Base-by-base conservation (phyloP, 1,140 invertebrate species). In the Centruroides sculpturatus region DNA sequence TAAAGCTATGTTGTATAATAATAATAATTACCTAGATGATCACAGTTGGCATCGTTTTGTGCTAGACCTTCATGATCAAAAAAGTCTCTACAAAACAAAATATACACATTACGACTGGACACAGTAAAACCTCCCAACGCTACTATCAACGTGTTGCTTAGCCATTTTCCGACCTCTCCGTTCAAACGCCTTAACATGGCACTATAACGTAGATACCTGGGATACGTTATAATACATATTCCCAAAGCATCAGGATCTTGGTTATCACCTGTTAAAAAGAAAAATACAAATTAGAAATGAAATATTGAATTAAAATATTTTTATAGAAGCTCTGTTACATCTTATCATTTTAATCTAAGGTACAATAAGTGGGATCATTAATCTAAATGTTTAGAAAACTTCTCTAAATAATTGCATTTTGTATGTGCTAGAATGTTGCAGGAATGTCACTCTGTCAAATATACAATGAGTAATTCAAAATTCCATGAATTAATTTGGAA, bases 41-140 rank as follows among this genome's bases (percentile, higher is more conserved):
- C 92, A 77, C 89, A 92, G 3, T 92, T 80, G 36, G 90, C 79
- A 72, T 93, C 89, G 73, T 92, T 86, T 0, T 88, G 86, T 70
- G 92, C 88, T 52, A 95, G 77, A 68, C 91, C 90, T 0, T 89
- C 86, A 72, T 91, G 89, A 64, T 93, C 89, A 73, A 93, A 92
- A 0, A 86, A 88, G 64, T 94, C 89, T 72, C 83, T 82, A 71
- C 89, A 92, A 72, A 92, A 95, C 62, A 93, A 78, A 13, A 95
- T 82, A 63, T 83, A 74, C n/a, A 84, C 85, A 63, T 87, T 85
- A 50, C 79, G 80, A 5, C 41, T 64, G 0, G 81, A 80, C 0
- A 83, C 61, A 9, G 69, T 80, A 70, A 91, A 86, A 3, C 89
- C 89, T 0, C 89, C 89, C 1, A 92, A 75, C 1, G 88, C 87